phyloP scores from a whole-genome alignment of 2,888 invertebrate genomes.

The Eudemis profundana region DNA sequence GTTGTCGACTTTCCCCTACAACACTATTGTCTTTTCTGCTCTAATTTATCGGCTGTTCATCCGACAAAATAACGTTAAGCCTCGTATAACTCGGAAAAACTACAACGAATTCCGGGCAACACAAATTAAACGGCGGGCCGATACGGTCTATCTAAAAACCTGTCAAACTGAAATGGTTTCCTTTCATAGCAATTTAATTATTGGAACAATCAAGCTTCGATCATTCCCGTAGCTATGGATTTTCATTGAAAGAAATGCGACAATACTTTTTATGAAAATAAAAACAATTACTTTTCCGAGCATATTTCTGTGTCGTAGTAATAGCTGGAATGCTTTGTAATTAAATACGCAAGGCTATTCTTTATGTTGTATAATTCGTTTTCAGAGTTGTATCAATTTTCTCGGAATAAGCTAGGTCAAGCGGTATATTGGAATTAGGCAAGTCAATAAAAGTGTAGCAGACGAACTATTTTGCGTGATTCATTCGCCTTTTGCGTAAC shows the following conservation, averaged over 20 bases:
- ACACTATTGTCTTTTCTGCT: conserved; percentile 41
- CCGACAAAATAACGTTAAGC: conserved; percentile 30
- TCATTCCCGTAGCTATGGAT: neutral
- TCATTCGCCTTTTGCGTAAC: conserved; percentile 34
- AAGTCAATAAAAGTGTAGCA: conserved; percentile 34
- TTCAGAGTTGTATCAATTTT: conserved; percentile 20
- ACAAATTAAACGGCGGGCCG: conserved; percentile 22
- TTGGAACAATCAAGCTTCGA: conserved; percentile 27
- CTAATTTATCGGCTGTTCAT: conserved; percentile 42
- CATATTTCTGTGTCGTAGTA: conserved; percentile 17
- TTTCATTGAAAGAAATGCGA: conserved; percentile 19
- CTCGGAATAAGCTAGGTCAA: conserved; percentile 26
- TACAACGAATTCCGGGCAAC: neutral
- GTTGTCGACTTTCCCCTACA: conserved; percentile 37
- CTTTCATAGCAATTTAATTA: conserved; percentile 35
- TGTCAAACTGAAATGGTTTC: conserved; percentile 31
- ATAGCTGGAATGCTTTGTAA: conserved; percentile 33
- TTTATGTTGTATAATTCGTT: neutral
- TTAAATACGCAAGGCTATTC: conserved; percentile 29
- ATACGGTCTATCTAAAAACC: conserved; percentile 20
- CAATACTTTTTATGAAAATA: conserved; percentile 15
- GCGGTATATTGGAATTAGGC: conserved; percentile 39
- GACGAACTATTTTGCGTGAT: conserved; percentile 31
- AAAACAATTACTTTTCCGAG: conserved; percentile 30
- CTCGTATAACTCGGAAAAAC: conserved; percentile 27